Conservation (phyloP, 2,797 vertebrate species). For the Falco naumanni region DNA sequence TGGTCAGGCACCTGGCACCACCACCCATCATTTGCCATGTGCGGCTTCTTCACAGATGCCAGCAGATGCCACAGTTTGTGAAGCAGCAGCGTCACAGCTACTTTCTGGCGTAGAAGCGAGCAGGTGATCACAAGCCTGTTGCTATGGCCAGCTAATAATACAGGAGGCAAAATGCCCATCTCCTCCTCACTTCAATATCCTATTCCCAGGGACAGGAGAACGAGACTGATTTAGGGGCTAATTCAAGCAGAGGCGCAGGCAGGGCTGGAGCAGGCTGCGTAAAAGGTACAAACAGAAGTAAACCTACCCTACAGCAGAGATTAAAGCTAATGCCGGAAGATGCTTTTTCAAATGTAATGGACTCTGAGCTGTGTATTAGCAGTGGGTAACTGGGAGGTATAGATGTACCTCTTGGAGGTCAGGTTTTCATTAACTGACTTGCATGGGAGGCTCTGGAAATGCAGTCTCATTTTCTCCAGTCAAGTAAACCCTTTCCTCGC, state of each 20-base stretch:
- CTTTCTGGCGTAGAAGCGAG: background rate
- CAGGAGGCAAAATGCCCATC: background rate
- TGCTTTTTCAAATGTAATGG: background rate
- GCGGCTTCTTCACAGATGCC: background rate
- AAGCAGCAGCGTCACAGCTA: background rate
- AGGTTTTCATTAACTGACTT: background rate
- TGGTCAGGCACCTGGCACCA: background rate
- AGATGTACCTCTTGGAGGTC: background rate
- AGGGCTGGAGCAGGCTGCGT: background rate
- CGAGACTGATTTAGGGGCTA: background rate
- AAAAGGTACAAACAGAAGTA: background rate
- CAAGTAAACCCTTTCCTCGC: background rate
- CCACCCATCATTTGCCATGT: accelerated
- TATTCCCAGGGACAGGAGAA: background rate
- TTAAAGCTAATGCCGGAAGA: background rate
- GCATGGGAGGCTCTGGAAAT: background rate
- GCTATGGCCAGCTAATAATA: background rate
- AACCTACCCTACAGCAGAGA: background rate
- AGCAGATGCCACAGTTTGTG: background rate
- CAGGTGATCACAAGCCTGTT: background rate
- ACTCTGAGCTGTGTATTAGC: background rate
- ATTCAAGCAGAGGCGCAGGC: background rate
- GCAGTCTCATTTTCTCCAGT: background rate
- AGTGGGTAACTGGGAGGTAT: background rate
- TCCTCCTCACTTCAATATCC: background rate